Conservation (phyloP, 2,113 vertebrate species). For the Microcebus murinus region DNA sequence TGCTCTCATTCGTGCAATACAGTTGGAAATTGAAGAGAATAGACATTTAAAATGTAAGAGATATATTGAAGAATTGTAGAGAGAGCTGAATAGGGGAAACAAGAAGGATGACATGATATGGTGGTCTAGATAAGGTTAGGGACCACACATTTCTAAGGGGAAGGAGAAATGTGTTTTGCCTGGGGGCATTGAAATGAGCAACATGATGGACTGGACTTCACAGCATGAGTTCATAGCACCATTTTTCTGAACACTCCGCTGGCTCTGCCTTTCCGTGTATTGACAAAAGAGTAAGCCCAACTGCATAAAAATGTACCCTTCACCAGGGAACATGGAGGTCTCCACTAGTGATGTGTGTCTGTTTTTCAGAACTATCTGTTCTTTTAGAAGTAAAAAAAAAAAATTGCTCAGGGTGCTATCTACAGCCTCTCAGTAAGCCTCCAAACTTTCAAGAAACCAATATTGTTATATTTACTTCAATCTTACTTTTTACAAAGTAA, state of each 20-base stretch:
- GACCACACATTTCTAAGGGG: not conserved
- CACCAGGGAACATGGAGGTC: not conserved
- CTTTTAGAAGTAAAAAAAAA: not conserved
- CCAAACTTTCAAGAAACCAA: not conserved
- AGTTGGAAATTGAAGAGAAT: not conserved
- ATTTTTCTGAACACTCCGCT: not conserved
- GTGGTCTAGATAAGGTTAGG: not conserved
- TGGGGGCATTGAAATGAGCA: too few species aligned
- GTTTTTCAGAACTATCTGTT: not conserved
- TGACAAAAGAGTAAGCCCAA: not conserved
- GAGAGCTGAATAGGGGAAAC: not conserved
- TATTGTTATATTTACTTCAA: not conserved
- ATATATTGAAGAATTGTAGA: not conserved
- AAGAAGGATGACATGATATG: not conserved
- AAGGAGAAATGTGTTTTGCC: not conserved
- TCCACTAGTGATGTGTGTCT: not conserved
- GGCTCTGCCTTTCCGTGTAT: not conserved
- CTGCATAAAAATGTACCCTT: not conserved
- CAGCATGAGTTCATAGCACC: not conserved
- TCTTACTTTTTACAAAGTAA: not conserved
- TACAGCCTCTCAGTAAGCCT: not conserved
- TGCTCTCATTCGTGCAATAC: not conserved
- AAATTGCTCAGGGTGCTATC: not conserved
- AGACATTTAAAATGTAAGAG: not conserved
- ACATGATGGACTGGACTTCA: not conserved